These are phyloP conservation scores for Arbacia lixula DNA, from an alignment of 53 echinoderm and acorn worm species.

Conservation along the genomic window DNA sequence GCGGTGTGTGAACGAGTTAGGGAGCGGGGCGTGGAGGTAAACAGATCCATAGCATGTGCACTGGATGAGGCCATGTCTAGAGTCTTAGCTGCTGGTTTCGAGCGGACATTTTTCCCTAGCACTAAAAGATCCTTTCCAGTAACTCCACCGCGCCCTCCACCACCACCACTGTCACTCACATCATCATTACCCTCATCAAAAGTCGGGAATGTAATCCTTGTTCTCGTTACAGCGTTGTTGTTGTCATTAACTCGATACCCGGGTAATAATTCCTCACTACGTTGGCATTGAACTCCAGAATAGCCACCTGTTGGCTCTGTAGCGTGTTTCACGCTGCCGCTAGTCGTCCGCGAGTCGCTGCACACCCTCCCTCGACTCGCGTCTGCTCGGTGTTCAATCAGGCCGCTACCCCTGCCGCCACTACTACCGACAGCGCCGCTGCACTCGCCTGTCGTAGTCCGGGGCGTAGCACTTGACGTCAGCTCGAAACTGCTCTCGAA, in stretches of 20 bases:
- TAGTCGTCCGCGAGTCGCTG: neutral
- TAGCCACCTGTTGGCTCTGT: neutral
- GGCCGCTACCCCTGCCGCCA: no score
- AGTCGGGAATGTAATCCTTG: neutral
- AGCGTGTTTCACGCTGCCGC: neutral
- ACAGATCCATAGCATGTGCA: slow-evolving; percentile 66
- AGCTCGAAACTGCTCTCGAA: slow-evolving; percentile 39
- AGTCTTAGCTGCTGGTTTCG: neutral
- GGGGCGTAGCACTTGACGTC: slow-evolving; percentile 16
- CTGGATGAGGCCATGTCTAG: slow-evolving; percentile 30
- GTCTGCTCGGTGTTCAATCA: slow-evolving; percentile 30
- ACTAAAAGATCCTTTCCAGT: neutral
- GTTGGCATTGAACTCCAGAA: no score
- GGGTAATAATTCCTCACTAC: no score
- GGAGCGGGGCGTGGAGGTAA: slow-evolving; percentile 54
- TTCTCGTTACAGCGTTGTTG: slow-evolving; percentile 36
- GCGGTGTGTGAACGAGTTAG: neutral
- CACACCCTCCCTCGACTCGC: neutral
- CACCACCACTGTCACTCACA: no score
- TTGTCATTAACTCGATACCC: slow-evolving; percentile 48
- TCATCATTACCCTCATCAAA: no score
- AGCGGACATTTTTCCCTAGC: slow-evolving; percentile 7
- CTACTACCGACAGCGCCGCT: slow-evolving; percentile 12
- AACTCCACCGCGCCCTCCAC: neutral
- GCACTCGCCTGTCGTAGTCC: neutral